These are phyloP conservation scores for Patella depressa DNA, from an alignment of 2,888 invertebrate species.

Conservation along the genomic window DNA sequence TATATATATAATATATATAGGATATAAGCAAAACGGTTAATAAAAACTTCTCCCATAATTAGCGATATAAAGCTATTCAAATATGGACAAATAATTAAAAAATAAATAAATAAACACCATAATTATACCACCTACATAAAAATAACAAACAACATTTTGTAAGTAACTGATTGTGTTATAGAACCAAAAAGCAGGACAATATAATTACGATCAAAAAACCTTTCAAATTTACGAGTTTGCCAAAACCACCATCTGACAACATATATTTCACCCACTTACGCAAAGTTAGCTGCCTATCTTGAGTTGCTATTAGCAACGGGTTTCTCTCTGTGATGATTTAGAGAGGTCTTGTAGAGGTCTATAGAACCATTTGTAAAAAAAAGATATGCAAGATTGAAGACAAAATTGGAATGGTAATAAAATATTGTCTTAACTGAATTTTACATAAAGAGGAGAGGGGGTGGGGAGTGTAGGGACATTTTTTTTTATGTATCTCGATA, in stretches of 20 bases:
- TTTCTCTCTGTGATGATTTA: background rate
- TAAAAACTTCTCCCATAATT: background rate
- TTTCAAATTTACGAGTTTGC: conserved; percentile 14
- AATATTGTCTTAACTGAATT: too few relatives aligned
- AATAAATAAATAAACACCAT: conserved; percentile 13
- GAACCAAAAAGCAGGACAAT: conserved; percentile 12
- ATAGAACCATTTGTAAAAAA: conserved; percentile 10
- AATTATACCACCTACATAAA: conserved; percentile 10
- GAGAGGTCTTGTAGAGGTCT: conserved; percentile 10
- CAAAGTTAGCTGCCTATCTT: conserved; percentile 10
- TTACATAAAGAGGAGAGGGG: too few relatives aligned
- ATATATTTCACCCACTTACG: conserved; percentile 21
- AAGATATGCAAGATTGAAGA: background rate
- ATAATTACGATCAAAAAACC: conserved; percentile 7
- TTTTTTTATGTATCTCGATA: too few relatives aligned
- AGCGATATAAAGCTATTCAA: conserved; percentile 12
- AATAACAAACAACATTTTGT: conserved; percentile 10
- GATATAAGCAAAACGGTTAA: conserved; percentile 9
- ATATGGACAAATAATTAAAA: conserved; percentile 10
- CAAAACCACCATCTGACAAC: conserved; percentile 27
- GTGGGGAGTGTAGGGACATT: too few relatives aligned
- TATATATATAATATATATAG: background rate
- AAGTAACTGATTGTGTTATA: conserved; percentile 13
- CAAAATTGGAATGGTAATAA: too few relatives aligned
- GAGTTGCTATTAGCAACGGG: conserved; percentile 9